Evolutionary conservation across 2,888 invertebrate species (phyloP).

Genomic region (Pomacea canaliculata): DNA sequence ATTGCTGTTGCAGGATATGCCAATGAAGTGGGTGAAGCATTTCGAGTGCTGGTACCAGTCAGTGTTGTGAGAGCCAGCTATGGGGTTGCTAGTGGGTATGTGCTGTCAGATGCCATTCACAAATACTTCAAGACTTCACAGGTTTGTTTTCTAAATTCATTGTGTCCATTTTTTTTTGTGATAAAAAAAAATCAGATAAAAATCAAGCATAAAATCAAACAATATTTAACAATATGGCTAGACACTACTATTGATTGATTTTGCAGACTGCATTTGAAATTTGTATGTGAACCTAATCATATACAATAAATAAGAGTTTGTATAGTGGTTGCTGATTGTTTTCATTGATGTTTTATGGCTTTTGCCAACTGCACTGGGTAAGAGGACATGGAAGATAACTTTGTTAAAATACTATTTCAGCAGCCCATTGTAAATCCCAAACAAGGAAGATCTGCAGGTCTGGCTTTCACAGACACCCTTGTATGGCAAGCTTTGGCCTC

Average conservation of each 20-base stretch:
- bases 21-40: conserved; percentile 96
- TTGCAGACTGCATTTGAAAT: no score
- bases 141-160: conserved; percentile 5
- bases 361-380: no score
- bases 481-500: conserved; percentile 95
- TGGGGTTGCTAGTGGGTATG: conserved; percentile 85
- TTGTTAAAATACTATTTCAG: conserved; percentile 35
- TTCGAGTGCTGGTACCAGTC: conserved; percentile 82
- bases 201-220: no score
- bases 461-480: conserved; percentile 82
- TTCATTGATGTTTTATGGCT: no score
- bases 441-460: conserved; percentile 48
- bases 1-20: conserved; percentile 82
- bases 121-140: conserved; percentile 71
- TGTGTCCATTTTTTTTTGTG: neutral
- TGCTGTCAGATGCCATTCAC: conserved; percentile 86
- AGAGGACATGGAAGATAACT: no score
- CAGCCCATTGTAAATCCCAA: conserved; percentile 35
- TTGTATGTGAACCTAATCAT: no score
- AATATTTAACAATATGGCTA: no score
- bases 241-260: no score
- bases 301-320: no score
- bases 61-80: conserved; percentile 82
- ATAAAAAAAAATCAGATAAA: neutral
- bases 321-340: no score